Base-by-base conservation (phyloP, 2,888 invertebrate species). In the Drosophila fungiperda region DNA sequence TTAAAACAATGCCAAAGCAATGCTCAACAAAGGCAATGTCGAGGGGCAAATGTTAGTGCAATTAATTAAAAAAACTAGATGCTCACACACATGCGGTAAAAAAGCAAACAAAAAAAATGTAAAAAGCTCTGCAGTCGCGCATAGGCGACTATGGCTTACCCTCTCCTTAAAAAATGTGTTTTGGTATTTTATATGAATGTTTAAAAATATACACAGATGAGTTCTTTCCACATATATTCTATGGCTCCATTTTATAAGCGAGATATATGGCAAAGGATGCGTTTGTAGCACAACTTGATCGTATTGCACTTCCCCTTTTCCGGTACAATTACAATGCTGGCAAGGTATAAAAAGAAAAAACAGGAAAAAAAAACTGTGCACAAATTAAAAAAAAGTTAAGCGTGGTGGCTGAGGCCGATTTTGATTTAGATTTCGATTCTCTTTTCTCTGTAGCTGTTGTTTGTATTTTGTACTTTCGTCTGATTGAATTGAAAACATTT, bases 401-500 rank as follows among this genome's bases (percentile, higher is more conserved):
- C 71, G 75, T 69, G 84, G 75, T 58, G 45, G 73, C 59, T 72
- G 73, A 42, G 48, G 57, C 53, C 45, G 75, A 58, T 65, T 61
- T 58, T 50, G 68, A 75, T 83, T 76, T 76, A 50, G 69, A 72
- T 73, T 72, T 66, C 20, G 33, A 61, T 53, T 17, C 36, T 48
- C n/a, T 32, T 50, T 54, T 59, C 52, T 52, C 26, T 54, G 9
- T n/a, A 5, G n/a, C 7, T 36, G 15, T 38, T 29, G 15, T 45
- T 59, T 35, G 33, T 57, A 9, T 48, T 29, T 60, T 58, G 45
- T 48, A 54, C 38, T 50, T 63, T 70, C 66, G 58, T 78, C 71
- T 69, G 73, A 80, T 82, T 85, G 82, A 80, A 83, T 86, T 88
- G 87, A 89, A 87, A 89, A 80, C 87, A 89, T 85, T 85, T 85